A percentile compares a stretch with the other conserved stretches of the same genome.
These are phyloP conservation scores for Magallana nippona DNA, from an alignment of 2,888 invertebrate species.

Conservation along the genomic window DNA sequence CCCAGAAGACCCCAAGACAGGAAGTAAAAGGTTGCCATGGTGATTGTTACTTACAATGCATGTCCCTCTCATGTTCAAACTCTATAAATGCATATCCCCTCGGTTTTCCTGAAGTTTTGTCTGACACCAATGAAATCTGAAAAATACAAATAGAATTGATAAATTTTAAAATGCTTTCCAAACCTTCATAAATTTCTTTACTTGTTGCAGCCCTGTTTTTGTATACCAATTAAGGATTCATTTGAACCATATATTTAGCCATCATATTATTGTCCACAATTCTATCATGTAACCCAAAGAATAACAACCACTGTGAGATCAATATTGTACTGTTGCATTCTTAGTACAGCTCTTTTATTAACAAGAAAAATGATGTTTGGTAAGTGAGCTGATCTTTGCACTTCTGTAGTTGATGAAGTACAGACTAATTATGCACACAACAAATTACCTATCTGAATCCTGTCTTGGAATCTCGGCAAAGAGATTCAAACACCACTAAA, in stretches of 20 bases:
- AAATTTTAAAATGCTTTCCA: too few species aligned
- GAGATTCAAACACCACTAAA: slow-evolving; percentile 26
- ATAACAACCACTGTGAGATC: too few species aligned
- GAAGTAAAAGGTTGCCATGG: slow-evolving; percentile 13
- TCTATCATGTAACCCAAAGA: too few species aligned
- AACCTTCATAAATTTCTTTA: too few species aligned
- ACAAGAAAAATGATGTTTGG: background rate
- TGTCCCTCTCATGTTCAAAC: slow-evolving; percentile 99
- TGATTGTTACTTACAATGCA: slow-evolving; percentile 95
- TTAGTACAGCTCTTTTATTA: background rate
- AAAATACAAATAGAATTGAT: slow-evolving; percentile 75
- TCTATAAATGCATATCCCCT: slow-evolving; percentile 99
- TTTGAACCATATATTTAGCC: too few species aligned
- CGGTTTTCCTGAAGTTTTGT: slow-evolving; percentile 93
- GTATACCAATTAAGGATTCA: too few species aligned
- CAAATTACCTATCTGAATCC: slow-evolving; percentile 3
- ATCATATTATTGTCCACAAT: too few species aligned
- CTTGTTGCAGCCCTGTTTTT: too few species aligned
- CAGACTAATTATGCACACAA: slow-evolving; percentile 17
- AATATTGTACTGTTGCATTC: too few species aligned
- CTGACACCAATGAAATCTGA: slow-evolving; percentile 91
- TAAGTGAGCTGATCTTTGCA: background rate
- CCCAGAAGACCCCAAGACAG: slow-evolving; percentile 29
- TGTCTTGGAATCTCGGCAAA: slow-evolving; percentile 28
- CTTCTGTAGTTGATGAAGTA: slow-evolving; percentile 10